These are phyloP conservation scores for Drosophila nigrodunni DNA, from an alignment of 1,140 invertebrate genomes.

Conservation along the genomic window DNA sequence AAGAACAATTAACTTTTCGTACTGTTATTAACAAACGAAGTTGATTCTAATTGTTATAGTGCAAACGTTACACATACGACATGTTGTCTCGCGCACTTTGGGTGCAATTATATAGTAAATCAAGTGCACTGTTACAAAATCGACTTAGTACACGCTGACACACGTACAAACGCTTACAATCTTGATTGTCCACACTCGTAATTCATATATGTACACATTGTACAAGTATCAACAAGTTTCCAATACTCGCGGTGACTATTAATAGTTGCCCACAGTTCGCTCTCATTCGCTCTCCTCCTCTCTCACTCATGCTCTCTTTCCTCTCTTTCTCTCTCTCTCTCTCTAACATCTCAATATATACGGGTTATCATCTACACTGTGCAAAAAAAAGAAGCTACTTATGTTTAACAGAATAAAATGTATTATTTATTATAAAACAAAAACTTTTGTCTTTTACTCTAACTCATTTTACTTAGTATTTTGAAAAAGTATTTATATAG, in stretches of 20 bases:
- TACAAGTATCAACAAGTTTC: constrained; percentile 44
- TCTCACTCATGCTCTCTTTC: background rate
- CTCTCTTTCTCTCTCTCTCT: background rate
- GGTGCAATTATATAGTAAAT: constrained; percentile 7
- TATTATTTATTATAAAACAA: background rate
- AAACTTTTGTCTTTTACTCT: background rate
- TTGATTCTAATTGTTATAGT: background rate
- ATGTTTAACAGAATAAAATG: background rate
- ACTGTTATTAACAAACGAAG: background rate
- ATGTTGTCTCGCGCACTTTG: background rate
- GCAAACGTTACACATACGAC: background rate
- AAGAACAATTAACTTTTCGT: constrained; percentile 18
- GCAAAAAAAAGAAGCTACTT: constrained; percentile 10
- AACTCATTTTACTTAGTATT: too few relatives aligned
- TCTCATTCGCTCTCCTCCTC: background rate
- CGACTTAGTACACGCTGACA: background rate
- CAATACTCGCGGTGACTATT: constrained; percentile 30
- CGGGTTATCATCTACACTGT: constrained; percentile 14
- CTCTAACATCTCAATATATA: background rate
- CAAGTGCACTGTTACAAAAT: background rate
- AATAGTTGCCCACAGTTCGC: constrained; percentile 24
- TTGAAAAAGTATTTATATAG: too few relatives aligned
- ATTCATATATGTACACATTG: background rate
- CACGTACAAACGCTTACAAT: constrained; percentile 8
- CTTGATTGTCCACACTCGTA: constrained; percentile 2